A percentile compares a stretch with the other conserved stretches of the same genome.
phyloP scores from a whole-genome alignment of 1,140 invertebrate genomes.

The Drosophila mauritiana region DNA sequence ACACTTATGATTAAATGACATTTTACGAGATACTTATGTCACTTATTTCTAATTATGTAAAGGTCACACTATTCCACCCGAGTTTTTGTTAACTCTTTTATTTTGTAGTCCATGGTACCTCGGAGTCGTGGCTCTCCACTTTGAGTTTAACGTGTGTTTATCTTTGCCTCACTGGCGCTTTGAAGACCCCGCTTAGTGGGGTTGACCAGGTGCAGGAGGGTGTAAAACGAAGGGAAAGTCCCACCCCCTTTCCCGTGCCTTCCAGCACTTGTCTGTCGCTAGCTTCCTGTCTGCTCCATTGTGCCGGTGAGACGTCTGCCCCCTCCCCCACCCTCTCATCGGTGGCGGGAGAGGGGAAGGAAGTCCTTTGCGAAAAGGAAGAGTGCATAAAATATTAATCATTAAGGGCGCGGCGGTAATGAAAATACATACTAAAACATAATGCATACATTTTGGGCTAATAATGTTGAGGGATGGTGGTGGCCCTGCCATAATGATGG shows the following conservation, averaged over 20 bases:
- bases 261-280: slow-evolving; percentile 41
- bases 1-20: not conserved
- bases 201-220: slow-evolving; percentile 29
- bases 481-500: slow-evolving; percentile 39
- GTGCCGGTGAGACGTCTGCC: slow-evolving; percentile 50
- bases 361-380: slow-evolving; percentile 34
- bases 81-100: not conserved
- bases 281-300: slow-evolving; percentile 64
- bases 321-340: not conserved
- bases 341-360: not conserved
- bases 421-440: slow-evolving; percentile 68
- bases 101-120: not conserved
- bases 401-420: slow-evolving; percentile 78
- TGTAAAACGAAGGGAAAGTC: not conserved
- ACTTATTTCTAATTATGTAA: too few relatives aligned
- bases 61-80: too few relatives aligned
- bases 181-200: slow-evolving; percentile 25
- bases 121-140: not conserved
- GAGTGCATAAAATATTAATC: slow-evolving; percentile 80
- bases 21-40: too few relatives aligned
- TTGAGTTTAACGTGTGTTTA: slow-evolving; percentile 60
- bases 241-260: slow-evolving; percentile 3
- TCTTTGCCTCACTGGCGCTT: slow-evolving; percentile 25
- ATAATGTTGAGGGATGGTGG: slow-evolving; percentile 46
- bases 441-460: slow-evolving; percentile 75